These are phyloP conservation scores for Chrysotoxum bicinctum DNA, from an alignment of 2,888 invertebrate genomes.

Conservation along the genomic window DNA sequence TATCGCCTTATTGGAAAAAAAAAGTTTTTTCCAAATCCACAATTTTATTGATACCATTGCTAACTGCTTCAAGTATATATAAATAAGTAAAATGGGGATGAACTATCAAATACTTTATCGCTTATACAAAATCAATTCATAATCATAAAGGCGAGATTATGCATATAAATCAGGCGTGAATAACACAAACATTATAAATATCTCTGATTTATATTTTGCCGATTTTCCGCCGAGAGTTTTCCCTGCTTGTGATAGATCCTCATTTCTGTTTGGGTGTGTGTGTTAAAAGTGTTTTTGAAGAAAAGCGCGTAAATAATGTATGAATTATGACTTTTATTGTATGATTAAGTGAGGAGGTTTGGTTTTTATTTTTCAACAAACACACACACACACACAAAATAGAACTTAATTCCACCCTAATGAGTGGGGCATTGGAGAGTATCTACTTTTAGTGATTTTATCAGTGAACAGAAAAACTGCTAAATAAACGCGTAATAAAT, in stretches of 20 bases:
- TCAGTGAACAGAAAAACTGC: slow-evolving; percentile 8
- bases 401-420: slow-evolving; percentile 23
- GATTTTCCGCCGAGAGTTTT: slow-evolving; percentile 37
- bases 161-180: slow-evolving; percentile 69
- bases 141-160: slow-evolving; percentile 71
- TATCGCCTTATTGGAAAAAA: not conserved
- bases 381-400: not conserved
- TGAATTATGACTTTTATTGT: slow-evolving; percentile 52
- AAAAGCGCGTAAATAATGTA: slow-evolving; percentile 60
- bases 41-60: slow-evolving; percentile 10
- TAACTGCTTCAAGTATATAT: not conserved
- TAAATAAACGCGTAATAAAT: slow-evolving; percentile 22
- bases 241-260: not conserved
- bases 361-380: slow-evolving; percentile 1
- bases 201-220: slow-evolving; percentile 69
- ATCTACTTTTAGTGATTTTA: slow-evolving; percentile 16
- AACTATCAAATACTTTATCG: slow-evolving; percentile 34
- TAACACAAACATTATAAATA: slow-evolving; percentile 39
- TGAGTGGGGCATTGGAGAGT: slow-evolving; percentile 15
- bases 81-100: not conserved
- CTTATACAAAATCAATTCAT: slow-evolving; percentile 62
- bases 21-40: slow-evolving; percentile 1
- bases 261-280: slow-evolving; percentile 3
- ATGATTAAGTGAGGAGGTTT: slow-evolving; percentile 28
- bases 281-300: slow-evolving; percentile 50